Evolutionary conservation across 2,888 invertebrate genomes (phyloP).

Genomic region (Mythimna pallens): DNA sequence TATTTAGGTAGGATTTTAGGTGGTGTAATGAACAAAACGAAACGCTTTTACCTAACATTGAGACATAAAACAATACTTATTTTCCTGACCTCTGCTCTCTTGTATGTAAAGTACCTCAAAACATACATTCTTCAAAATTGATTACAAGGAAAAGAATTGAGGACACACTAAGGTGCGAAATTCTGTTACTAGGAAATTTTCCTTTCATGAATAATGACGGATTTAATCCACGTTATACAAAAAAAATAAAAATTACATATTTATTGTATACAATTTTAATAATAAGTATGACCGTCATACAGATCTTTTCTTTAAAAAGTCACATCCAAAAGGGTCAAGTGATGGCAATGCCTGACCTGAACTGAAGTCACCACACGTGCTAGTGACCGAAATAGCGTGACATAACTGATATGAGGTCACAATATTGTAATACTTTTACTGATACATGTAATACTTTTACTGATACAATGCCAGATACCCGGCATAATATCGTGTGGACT

Average conservation of each 20-base stretch:
- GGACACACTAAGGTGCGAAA: conserved; percentile 31
- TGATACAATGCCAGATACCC: conserved; percentile 30
- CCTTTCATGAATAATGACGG: conserved; percentile 12
- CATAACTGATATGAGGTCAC: conserved; percentile 46
- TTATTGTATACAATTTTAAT: not conserved
- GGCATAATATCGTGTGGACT: conserved; percentile 24
- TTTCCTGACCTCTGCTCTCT: not conserved
- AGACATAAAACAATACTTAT: not conserved
- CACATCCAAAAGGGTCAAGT: conserved; percentile 6
- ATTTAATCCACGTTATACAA: too few species aligned
- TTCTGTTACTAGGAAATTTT: conserved; percentile 27
- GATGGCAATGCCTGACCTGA: conserved; percentile 28
- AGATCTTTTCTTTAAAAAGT: not conserved
- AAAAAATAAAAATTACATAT: not conserved
- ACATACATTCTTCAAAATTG: conserved; percentile 30
- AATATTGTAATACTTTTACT: conserved; percentile 43
- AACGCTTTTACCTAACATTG: not conserved
- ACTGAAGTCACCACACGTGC: conserved; percentile 34
- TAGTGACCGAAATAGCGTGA: conserved; percentile 49
- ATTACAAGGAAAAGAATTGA: conserved; percentile 45
- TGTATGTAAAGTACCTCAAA: not conserved
- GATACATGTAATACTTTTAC: conserved; percentile 44
- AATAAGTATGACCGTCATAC: too few species aligned
- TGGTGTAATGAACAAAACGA: not conserved
- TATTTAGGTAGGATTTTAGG: not conserved